Evolutionary conservation across 2,888 invertebrate species (phyloP).

Genomic region (Acrocera orbiculus): DNA sequence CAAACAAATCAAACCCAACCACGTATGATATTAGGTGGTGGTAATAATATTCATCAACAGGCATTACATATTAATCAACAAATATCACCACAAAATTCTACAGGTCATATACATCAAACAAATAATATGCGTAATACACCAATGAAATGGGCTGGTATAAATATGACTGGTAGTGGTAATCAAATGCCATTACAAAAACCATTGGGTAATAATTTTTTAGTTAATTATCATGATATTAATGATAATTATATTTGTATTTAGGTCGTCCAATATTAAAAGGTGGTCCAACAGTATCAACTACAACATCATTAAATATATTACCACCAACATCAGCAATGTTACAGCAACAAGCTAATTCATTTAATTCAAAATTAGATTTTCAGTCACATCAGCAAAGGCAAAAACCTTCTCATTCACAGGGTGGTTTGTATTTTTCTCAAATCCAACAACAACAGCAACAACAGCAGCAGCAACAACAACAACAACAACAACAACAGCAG

Average conservation of each 20-base stretch:
- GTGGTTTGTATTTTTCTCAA: constrained; percentile 13
- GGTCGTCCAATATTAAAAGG: constrained; percentile 30
- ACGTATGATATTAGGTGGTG: constrained; percentile 27
- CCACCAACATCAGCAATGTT: constrained; percentile 18
- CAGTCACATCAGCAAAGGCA: constrained; percentile 23
- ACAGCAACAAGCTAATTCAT: constrained; percentile 13
- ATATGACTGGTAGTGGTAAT: no score
- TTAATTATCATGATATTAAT: neutral
- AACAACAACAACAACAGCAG: constrained; percentile 18
- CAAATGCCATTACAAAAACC: constrained; percentile 13
- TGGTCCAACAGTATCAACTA: constrained; percentile 13
- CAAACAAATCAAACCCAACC: constrained; percentile 19
- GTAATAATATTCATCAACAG: constrained; percentile 10
- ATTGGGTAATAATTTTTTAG: constrained; percentile 16
- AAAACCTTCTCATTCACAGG: constrained; percentile 6
- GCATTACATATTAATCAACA: no score
- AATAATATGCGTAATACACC: constrained; percentile 14
- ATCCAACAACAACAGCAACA: constrained; percentile 22
- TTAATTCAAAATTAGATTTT: constrained; percentile 9
- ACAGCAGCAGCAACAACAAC: constrained; percentile 22
- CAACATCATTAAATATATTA: constrained; percentile 12
- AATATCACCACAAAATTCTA: constrained; percentile 13
- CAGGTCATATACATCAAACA: constrained; percentile 16
- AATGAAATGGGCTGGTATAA: constrained; percentile 12
- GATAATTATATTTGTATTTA: constrained; percentile 9